phyloP scores from a whole-genome alignment of 2,113 vertebrate species.

The Oenanthe oenanthe region DNA sequence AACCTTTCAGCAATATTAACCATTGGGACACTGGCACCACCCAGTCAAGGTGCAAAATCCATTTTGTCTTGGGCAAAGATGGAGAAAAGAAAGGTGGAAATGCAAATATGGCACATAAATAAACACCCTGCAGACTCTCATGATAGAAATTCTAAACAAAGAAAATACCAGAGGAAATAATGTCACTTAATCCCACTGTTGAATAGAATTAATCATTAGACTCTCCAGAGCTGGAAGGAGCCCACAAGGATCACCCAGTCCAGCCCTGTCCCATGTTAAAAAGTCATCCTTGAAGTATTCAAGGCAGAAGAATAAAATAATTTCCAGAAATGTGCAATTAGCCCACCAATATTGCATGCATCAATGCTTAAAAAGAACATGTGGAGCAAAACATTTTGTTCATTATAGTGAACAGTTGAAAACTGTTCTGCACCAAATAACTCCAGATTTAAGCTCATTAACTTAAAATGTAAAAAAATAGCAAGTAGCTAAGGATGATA shows the following conservation, averaged over 20 bases:
- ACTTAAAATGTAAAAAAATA: not conserved
- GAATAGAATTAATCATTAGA: not conserved
- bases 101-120: accelerated
- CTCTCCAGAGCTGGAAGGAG: not conserved
- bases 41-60: not conserved
- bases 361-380: not conserved
- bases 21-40: accelerated
- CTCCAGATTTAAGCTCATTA: not conserved
- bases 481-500: not conserved
- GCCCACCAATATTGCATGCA: not conserved
- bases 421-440: not conserved
- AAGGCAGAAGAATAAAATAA: not conserved
- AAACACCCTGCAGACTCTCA: not conserved
- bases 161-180: not conserved
- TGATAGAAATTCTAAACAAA: not conserved
- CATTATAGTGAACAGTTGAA: not conserved
- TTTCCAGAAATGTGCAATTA: not conserved
- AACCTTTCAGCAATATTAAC: not conserved
- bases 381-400: not conserved
- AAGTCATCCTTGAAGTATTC: not conserved
- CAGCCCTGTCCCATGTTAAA: not conserved
- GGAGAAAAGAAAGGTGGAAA: not conserved
- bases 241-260: not conserved
- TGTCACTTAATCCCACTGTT: accelerated
- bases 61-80: not conserved